Evolutionary conservation across 2,797 vertebrate species (phyloP).

Genomic region (Poecilia picta): DNA sequence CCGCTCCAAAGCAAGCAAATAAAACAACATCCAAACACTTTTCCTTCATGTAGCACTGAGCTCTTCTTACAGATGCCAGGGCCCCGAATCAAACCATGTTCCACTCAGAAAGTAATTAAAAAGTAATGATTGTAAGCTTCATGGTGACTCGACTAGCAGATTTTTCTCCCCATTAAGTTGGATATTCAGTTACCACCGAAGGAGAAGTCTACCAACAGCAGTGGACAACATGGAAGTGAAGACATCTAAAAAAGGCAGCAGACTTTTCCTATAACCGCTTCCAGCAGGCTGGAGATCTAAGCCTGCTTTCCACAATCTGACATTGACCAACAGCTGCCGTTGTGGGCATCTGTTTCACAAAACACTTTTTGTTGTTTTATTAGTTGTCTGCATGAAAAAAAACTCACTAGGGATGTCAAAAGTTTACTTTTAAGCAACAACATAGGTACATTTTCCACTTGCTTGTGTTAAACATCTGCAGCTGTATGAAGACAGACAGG

Average conservation of each 20-base stretch:
- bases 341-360: slow-evolving; percentile 48
- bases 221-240: slow-evolving; percentile 65
- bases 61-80: slow-evolving; percentile 23
- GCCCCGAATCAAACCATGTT: slow-evolving; percentile 40
- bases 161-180: slow-evolving; percentile 48
- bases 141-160: slow-evolving; percentile 69
- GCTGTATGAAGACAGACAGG: slow-evolving; percentile 50
- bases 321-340: slow-evolving; percentile 48
- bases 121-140: slow-evolving; percentile 59
- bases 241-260: slow-evolving; percentile 62
- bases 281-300: slow-evolving; percentile 51
- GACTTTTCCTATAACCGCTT: slow-evolving; percentile 66
- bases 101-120: slow-evolving; percentile 68
- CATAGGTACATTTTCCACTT: slow-evolving; percentile 61
- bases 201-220: slow-evolving; percentile 60
- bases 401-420: slow-evolving; percentile 40
- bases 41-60: slow-evolving; percentile 8
- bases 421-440: slow-evolving; percentile 47
- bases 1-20: slow-evolving; percentile 73
- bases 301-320: slow-evolving; percentile 49
- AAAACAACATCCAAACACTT: slow-evolving; percentile 71
- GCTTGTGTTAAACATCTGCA: slow-evolving; percentile 52
- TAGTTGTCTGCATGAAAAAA: slow-evolving; percentile 31
- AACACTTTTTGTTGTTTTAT: slow-evolving; percentile 37
- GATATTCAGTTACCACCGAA: slow-evolving; percentile 71